These are phyloP conservation scores for Lacerta viridis DNA, from an alignment of 2,797 vertebrate species.

Conservation along the genomic window DNA sequence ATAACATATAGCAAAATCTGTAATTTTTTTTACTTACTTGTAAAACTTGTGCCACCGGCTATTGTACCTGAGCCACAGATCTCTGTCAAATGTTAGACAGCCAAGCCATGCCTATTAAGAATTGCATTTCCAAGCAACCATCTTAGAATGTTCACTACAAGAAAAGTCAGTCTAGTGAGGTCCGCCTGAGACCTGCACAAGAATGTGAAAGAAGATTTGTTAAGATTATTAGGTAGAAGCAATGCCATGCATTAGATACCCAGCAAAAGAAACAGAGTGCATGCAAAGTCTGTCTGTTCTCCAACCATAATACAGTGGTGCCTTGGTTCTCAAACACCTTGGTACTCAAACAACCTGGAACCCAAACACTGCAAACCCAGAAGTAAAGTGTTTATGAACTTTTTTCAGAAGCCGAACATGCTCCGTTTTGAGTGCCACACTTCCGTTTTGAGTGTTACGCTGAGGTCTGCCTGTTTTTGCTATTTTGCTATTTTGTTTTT, in stretches of 20 bases:
- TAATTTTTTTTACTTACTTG: conserved; percentile 78
- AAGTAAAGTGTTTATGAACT: too few species aligned
- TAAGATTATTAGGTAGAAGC: conserved; percentile 78
- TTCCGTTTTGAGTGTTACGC: too few species aligned
- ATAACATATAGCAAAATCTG: conserved; percentile 53
- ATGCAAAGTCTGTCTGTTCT: conserved; percentile 55
- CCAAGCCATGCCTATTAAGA: conserved; percentile 80
- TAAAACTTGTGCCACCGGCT: conserved; percentile 76
- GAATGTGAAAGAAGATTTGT: conserved; percentile 77
- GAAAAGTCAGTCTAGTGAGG: conserved; percentile 67
- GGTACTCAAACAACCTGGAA: too few species aligned
- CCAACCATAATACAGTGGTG: conserved; percentile 6
- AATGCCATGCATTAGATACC: conserved; percentile 71
- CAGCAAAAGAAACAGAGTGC: conserved; percentile 65
- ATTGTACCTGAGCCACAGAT: conserved; percentile 74
- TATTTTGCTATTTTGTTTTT: too few species aligned
- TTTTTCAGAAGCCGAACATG: too few species aligned
- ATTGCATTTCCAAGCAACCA: conserved; percentile 78
- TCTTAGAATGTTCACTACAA: conserved; percentile 78
- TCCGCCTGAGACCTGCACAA: conserved; percentile 63
- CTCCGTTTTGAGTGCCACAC: too few species aligned
- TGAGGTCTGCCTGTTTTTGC: too few species aligned
- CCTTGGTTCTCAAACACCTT: too few species aligned
- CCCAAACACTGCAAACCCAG: too few species aligned
- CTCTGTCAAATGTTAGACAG: conserved; percentile 75